Percentiles rank a stretch among this genome's conserved stretches.
Evolutionary conservation across 2,113 vertebrate species (phyloP).

Genomic region (Falcunculus frontatus): DNA sequence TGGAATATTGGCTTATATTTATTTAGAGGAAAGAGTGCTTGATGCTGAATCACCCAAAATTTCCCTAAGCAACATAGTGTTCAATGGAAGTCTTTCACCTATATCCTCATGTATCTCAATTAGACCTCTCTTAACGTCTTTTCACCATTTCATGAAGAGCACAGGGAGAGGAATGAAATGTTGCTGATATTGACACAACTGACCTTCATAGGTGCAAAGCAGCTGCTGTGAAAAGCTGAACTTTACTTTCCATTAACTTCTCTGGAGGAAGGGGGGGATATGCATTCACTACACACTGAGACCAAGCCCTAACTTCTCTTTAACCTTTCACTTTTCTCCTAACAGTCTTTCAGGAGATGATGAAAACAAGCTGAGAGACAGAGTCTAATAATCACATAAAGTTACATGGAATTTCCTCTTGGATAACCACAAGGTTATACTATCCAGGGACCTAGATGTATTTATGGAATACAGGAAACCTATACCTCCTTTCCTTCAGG

Average conservation of each 20-base stretch:
- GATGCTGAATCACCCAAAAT: neutral
- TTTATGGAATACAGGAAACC: constrained; percentile 36
- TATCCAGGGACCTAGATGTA: constrained; percentile 20
- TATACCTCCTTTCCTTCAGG: constrained; percentile 4
- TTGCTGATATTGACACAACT: neutral
- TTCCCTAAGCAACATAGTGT: neutral
- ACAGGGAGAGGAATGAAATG: neutral
- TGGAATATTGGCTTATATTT: neutral
- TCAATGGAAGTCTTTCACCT: neutral
- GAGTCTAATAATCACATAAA: constrained; percentile 12
- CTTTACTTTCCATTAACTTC: neutral
- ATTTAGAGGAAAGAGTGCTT: neutral
- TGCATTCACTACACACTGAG: neutral
- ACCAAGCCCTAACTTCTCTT: neutral
- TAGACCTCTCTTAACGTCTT: neutral
- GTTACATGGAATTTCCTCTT: constrained; percentile 43
- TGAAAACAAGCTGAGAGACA: constrained; percentile 36
- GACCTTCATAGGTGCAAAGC: neutral
- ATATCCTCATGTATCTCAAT: neutral
- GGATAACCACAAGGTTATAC: constrained; percentile 7
- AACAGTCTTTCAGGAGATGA: constrained; percentile 18
- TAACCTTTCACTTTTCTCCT: constrained; percentile 6
- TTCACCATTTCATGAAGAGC: neutral
- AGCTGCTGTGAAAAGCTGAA: neutral
- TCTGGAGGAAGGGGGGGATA: neutral